Evolutionary conservation across 2,113 vertebrate genomes (phyloP).

Genomic region (Misgurnus anguillicaudatus): DNA sequence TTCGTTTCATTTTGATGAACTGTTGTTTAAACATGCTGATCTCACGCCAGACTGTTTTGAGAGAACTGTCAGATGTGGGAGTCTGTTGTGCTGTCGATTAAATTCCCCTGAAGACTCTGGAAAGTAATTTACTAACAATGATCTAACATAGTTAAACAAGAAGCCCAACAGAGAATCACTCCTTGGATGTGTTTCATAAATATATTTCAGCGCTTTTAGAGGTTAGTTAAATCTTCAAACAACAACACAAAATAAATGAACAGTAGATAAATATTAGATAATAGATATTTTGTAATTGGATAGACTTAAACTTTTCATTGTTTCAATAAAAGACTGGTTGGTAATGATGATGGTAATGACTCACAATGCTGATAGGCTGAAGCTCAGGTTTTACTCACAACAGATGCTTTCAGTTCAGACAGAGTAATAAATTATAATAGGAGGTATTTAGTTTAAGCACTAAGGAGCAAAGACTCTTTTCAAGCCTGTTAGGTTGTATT

Average conservation of each 20-base stretch:
- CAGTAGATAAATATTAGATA: no score
- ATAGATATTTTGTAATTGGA: no score
- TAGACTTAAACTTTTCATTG: no score
- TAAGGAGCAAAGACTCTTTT: background rate
- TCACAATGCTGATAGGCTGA: no score
- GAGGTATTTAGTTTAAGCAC: no score
- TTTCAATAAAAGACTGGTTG: no score
- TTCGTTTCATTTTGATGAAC: background rate
- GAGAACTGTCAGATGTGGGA: background rate
- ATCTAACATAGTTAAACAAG: background rate
- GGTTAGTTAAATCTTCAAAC: background rate
- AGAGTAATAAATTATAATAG: no score
- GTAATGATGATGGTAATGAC: no score
- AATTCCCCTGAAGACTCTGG: slow-evolving; percentile 7
- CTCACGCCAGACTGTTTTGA: background rate
- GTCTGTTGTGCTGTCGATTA: background rate
- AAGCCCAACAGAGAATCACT: background rate
- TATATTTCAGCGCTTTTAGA: background rate
- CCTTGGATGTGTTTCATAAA: background rate
- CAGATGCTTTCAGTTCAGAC: no score
- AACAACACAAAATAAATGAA: background rate
- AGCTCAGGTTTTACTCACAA: no score
- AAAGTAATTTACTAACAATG: slow-evolving; percentile 9
- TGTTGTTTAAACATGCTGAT: slow-evolving; percentile 21
- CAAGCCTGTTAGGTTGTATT: background rate